Percentiles rank a stretch among this genome's conserved stretches.
These are phyloP conservation scores for Octopus sinensis DNA, from an alignment of 1,140 invertebrate genomes.

Conservation along the genomic window DNA sequence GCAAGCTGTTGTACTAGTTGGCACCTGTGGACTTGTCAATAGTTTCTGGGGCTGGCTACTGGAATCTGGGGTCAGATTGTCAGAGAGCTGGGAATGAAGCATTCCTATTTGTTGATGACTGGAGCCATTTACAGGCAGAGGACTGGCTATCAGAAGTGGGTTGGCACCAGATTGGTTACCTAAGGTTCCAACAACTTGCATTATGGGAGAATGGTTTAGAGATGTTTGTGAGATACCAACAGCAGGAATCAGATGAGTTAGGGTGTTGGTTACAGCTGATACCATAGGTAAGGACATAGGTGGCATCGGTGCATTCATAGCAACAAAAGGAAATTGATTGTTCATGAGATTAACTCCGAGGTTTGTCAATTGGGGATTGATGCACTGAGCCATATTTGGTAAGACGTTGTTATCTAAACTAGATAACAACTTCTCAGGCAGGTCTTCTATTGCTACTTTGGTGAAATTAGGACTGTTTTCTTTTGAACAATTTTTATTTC, in stretches of 20 bases:
- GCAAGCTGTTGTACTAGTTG: not conserved
- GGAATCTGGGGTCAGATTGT: not conserved
- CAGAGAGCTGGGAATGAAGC: not conserved
- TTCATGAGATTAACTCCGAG: slow-evolving; percentile 17
- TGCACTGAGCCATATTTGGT: not conserved
- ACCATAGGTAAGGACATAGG: slow-evolving; percentile 68
- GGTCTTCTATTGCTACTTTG: not conserved
- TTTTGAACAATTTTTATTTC: slow-evolving; percentile 5
- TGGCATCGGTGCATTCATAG: slow-evolving; percentile 61
- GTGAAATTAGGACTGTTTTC: slow-evolving; percentile 1
- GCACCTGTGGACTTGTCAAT: not conserved
- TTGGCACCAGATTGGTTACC: slow-evolving; percentile 54
- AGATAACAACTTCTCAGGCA: not conserved
- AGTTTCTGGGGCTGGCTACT: not conserved
- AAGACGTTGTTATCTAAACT: not conserved
- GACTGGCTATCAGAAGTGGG: slow-evolving; percentile 17
- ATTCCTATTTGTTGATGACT: slow-evolving; percentile 13
- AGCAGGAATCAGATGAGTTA: slow-evolving; percentile 67
- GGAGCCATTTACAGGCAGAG: slow-evolving; percentile 10
- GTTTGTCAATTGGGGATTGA: slow-evolving; percentile 8
- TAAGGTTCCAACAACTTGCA: slow-evolving; percentile 70
- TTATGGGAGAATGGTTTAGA: slow-evolving; percentile 63
- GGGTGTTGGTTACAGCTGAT: slow-evolving; percentile 70
- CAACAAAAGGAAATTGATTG: slow-evolving; percentile 27
- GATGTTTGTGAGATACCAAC: slow-evolving; percentile 64